Percentiles rank a stretch among this genome's conserved stretches.
Conservation (phyloP, 2,888 invertebrate species). For the Steinernema scapterisci region DNA sequence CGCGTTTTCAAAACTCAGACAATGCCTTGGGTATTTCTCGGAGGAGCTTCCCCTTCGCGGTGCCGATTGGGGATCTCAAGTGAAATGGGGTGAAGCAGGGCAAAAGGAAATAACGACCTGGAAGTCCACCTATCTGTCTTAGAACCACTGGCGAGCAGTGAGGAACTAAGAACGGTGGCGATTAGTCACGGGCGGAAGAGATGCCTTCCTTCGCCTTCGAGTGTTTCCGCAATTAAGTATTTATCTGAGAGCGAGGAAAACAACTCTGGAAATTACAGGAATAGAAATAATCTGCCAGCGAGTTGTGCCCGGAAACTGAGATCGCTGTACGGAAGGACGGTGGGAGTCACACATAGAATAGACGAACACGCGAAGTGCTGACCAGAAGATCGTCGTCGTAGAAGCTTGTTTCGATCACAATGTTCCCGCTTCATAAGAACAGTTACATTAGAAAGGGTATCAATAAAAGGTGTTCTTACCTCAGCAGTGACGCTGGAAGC, state of each 20-base stretch:
- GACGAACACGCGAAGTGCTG: constrained; percentile 88
- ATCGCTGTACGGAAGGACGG: neutral
- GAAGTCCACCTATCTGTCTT: too few species aligned
- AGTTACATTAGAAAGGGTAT: neutral
- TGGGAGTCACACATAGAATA: constrained; percentile 83
- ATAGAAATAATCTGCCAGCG: neutral
- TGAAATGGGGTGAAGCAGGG: too few species aligned
- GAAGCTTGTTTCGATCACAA: constrained; percentile 94
- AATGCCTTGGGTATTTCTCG: neutral
- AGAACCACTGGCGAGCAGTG: too few species aligned
- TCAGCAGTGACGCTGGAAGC: constrained; percentile 98
- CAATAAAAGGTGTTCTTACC: constrained; percentile 72
- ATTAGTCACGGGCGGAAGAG: neutral
- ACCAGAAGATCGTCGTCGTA: constrained; percentile 91
- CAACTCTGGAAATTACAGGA: neutral
- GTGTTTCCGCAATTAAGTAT: constrained; percentile 24
- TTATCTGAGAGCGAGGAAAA: constrained; percentile 20
- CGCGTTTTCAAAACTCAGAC: neutral
- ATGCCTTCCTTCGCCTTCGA: neutral
- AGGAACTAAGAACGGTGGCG: neutral
- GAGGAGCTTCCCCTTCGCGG: too few species aligned
- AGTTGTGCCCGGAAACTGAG: constrained; percentile 11
- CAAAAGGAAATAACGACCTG: neutral
- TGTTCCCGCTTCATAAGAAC: constrained; percentile 81
- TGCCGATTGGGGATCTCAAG: too few species aligned